Base-by-base conservation (phyloP, 2,888 invertebrate genomes). In the Morpho deidamia region DNA sequence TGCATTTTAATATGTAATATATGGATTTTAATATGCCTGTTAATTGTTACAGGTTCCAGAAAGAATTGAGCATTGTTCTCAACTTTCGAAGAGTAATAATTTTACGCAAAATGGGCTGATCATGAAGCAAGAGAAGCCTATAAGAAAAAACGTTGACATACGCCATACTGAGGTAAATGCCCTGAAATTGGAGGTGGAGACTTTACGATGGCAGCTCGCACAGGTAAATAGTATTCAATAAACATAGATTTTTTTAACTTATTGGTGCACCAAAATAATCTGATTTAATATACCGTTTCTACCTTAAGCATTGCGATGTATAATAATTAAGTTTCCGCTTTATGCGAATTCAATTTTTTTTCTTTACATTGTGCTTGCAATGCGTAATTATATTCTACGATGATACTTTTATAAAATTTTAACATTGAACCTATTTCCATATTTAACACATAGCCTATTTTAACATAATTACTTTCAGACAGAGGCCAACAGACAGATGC, bases 401-500 rank as follows among this genome's bases (percentile, higher is more conserved):
- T 23, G 1, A 14, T 14, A 23, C 0, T 1, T 23, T 23, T 23
- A 23, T 23, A 23, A 23, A 23, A 23, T 23, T 1, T 23, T 23
- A 23, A 23, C 23, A 23, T 23, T 5, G 0, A 23, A 23, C 23
- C 23, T 23, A 23, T 23, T 3, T 23, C 5, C 23, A 23, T 1
- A 23, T 23, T 23, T n/a, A 7, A 32, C 5, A 7, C 8, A 32
- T 51, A 33, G 63, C 66, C 68, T 71, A 68, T 66, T 41, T 67
- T 47, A 67, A 60, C 67, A 53, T 72, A 51, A 65, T 76, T 73
- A 61, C 69, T 86, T 91, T 67, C 88, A 94, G 94, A 92, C 92
- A 59, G 93, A 94, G 75, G 90, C 93, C 50, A 94, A 92, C 75
- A 90, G 93, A 60, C 92, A 93, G 75, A 94, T 94, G 94, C 94